Percentiles rank a stretch among this genome's conserved stretches.
Conservation (phyloP, 2,888 invertebrate species). For the Parnassius apollo region DNA sequence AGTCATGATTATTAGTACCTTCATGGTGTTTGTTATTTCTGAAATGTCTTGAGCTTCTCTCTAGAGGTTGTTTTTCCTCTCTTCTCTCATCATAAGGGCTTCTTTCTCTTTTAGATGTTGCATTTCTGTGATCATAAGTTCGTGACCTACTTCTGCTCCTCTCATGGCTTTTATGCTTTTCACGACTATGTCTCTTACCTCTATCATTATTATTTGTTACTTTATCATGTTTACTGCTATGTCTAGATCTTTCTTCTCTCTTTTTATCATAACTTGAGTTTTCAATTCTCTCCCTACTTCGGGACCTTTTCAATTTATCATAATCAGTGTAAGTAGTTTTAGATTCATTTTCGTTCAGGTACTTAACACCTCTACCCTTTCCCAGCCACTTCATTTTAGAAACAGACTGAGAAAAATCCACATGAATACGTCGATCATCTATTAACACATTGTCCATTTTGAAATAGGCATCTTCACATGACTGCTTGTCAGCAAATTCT, state of each 20-base stretch:
- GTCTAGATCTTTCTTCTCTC: constrained; percentile 47
- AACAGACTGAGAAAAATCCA: constrained; percentile 99
- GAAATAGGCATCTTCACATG: constrained; percentile 98
- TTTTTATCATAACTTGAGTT: constrained; percentile 40
- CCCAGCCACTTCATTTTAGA: constrained; percentile 95
- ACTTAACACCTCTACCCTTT: constrained; percentile 89
- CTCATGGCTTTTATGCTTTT: constrained; percentile 46
- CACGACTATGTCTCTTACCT: constrained; percentile 34
- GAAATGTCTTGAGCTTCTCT: constrained; percentile 15
- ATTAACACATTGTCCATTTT: constrained; percentile 99
- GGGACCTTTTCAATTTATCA: constrained; percentile 37
- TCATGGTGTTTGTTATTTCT: constrained; percentile 29
- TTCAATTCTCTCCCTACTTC: constrained; percentile 34
- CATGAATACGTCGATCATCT: constrained; percentile 98
- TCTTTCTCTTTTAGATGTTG: constrained; percentile 23
- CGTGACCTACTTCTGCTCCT: constrained; percentile 47
- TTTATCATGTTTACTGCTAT: constrained; percentile 35
- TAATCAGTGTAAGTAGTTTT: constrained; percentile 36
- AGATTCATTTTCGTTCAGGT: constrained; percentile 63
- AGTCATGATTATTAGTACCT: constrained; percentile 23
- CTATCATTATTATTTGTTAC: constrained; percentile 33
- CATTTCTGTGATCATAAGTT: constrained; percentile 22
- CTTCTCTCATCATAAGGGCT: constrained; percentile 24
- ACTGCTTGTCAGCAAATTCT: constrained; percentile 94
- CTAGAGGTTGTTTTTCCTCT: no score